phyloP scores from a whole-genome alignment of 2,113 vertebrate genomes.

The Aptenodytes forsteri region DNA sequence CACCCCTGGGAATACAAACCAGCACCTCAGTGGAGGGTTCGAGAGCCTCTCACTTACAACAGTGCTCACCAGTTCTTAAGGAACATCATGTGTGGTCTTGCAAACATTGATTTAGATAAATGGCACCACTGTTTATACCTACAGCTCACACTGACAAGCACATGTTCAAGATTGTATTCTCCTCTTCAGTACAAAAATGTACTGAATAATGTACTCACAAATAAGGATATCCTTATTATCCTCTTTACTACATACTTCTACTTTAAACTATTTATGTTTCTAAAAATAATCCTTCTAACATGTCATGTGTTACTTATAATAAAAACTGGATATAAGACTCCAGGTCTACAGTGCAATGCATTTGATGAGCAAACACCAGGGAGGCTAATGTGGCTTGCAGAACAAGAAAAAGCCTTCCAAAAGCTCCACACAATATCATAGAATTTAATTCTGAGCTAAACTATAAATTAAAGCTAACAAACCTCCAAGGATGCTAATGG shows the following conservation, averaged over 20 bases:
- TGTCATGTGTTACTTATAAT: conserved; percentile 16
- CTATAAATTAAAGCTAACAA: background rate
- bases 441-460: background rate
- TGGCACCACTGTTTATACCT: background rate
- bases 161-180: background rate
- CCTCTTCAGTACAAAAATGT: background rate
- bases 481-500: background rate
- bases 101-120: background rate
- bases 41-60: background rate
- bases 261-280: conserved; percentile 46
- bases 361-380: background rate
- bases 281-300: conserved; percentile 40
- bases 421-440: background rate
- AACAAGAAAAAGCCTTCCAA: conserved; percentile 19
- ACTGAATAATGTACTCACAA: too few relatives aligned
- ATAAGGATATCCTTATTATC: background rate
- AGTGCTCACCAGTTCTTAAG: background rate
- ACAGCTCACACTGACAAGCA: background rate
- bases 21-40: background rate
- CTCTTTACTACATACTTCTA: background rate
- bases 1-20: background rate
- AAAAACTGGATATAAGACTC: conserved; percentile 24
- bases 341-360: background rate
- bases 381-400: background rate
- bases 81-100: background rate